phyloP scores from a whole-genome alignment of 30 jellyfish, hydroid and myxozoan genomes.

The Sanderia malayensis region DNA sequence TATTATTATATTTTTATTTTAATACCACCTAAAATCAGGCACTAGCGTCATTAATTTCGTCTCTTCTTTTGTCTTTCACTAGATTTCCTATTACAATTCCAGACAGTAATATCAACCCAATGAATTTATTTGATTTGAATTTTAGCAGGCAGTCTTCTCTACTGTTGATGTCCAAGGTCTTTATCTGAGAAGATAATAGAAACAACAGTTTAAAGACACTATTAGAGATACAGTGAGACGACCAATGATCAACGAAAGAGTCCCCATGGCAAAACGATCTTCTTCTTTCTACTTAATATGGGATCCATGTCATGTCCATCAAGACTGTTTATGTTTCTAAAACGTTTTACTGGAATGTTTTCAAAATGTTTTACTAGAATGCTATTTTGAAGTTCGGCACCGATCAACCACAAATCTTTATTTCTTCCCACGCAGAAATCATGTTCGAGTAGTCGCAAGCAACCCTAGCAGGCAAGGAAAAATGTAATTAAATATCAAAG shows the following conservation, averaged over 20 bases:
- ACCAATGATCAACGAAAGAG: neutral
- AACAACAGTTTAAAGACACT: neutral
- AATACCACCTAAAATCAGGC: neutral
- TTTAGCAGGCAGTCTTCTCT: slow-evolving; percentile 74
- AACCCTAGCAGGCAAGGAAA: neutral
- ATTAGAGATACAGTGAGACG: neutral
- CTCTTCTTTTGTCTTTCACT: neutral
- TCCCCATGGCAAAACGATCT: neutral
- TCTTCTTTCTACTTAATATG: too few relatives aligned
- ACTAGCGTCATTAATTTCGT: neutral
- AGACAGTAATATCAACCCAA: slow-evolving; percentile 69
- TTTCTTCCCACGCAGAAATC: neutral
- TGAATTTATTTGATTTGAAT: slow-evolving; percentile 72
- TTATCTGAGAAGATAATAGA: slow-evolving; percentile 33
- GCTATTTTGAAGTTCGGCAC: neutral
- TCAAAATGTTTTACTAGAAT: too few relatives aligned
- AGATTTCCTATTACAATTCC: slow-evolving; percentile 35
- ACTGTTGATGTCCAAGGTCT: slow-evolving; percentile 58
- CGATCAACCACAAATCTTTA: neutral
- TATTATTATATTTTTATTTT: too few relatives aligned
- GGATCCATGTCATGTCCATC: neutral
- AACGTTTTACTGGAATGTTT: neutral
- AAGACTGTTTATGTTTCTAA: neutral
- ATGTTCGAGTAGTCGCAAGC: neutral
- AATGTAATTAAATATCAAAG: neutral